Base-by-base conservation (phyloP, 2,888 invertebrate genomes). In the Chloromyia formosa region DNA sequence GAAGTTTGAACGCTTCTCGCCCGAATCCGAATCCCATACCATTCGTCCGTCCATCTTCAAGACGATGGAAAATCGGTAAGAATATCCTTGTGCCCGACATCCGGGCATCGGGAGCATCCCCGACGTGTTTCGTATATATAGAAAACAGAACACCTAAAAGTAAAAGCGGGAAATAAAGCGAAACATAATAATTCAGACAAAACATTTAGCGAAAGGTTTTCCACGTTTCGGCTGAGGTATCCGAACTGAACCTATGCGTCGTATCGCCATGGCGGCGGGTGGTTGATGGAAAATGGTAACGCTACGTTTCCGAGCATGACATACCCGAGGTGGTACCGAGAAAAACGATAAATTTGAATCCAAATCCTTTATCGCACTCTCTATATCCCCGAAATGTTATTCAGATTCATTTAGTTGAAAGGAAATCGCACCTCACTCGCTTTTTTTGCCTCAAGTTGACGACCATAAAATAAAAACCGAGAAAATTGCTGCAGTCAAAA, bases 401-500 rank as follows among this genome's bases (percentile, higher is more conserved):
- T 69, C 53, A 69, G 53, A 54, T 69, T 35, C 53, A 53, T 53
- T 62, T 62, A 62, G 62, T 53, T 35, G 53, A 69, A 54, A 66
- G 49, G 66, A 49, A 22, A 66, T 66, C 16, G 16, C 66, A 69
- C 23, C 68, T 14, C 7, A 35, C 60, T 60, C 54, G 35, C 68
- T 49, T 69, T 69, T 35, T 35, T 35, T 35, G n/a, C 27, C 7
- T 69, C 53, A 27, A 53, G 54, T 69, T 69, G 68, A 54, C 16
- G 27, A 27, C 68, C 54, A 53, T 69, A 69, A 69, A 69, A 69
- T 72, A 72, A 42, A 72, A 72, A 58, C 54, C 60, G 71, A 72
- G 45, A 58, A 60, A 72, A 72, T 54, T 72, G 42, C 22, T 61
- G 45, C 58, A 73, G 22, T 73, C 49, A 61, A 60, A 73, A 42